These are phyloP conservation scores for Gandaritis pyraliata DNA, from an alignment of 2,888 invertebrate species.

Conservation along the genomic window DNA sequence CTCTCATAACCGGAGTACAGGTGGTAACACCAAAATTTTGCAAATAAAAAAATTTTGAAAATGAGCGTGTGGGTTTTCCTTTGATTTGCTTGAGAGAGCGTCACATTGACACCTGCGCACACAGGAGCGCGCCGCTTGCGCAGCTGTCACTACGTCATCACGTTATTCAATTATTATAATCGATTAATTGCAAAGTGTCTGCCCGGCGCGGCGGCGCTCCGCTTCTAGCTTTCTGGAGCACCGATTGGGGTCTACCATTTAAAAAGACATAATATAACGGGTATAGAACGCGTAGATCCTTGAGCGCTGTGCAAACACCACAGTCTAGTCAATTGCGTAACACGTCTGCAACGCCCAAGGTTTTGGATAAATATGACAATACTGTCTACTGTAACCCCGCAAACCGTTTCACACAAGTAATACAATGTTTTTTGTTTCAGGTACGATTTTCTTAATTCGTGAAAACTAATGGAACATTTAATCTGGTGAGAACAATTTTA, in stretches of 20 bases:
- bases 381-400: constrained; percentile 41
- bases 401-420: constrained; percentile 28
- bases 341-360: constrained; percentile 52
- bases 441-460: constrained; percentile 5
- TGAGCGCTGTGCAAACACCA: constrained; percentile 51
- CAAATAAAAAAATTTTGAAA: constrained; percentile 63
- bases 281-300: constrained; percentile 50
- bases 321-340: constrained; percentile 47
- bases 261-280: constrained; percentile 20
- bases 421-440: constrained; percentile 40
- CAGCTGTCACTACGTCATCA: constrained; percentile 77
- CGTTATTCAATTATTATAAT: constrained; percentile 75
- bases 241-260: constrained; percentile 42
- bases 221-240: constrained; percentile 59
- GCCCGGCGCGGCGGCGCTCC: constrained; percentile 54
- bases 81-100: constrained; percentile 73
- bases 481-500: constrained; percentile 16
- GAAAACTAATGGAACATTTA: constrained; percentile 14
- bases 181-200: constrained; percentile 75
- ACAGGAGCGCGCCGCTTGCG: constrained; percentile 67
- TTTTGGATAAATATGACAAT: constrained; percentile 48
- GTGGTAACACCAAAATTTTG: constrained; percentile 67
- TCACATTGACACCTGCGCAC: constrained; percentile 70
- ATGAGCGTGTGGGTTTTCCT: constrained; percentile 69
- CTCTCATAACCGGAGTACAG: constrained; percentile 51